phyloP scores from a whole-genome alignment of 2,888 invertebrate genomes.

The Agrotis clavis region DNA sequence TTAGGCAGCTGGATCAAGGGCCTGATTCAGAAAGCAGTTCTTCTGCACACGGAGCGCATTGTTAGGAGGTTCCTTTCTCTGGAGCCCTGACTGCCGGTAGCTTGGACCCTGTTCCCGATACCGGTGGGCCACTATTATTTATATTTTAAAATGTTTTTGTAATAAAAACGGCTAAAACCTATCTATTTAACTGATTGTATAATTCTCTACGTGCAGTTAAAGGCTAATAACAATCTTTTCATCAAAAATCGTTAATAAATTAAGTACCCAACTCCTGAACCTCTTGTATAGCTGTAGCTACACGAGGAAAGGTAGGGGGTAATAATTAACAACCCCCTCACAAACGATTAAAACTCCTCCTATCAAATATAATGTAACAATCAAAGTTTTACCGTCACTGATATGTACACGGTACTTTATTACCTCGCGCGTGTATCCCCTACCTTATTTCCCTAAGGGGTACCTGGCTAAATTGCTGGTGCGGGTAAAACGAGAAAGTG shows the following conservation, averaged over 20 bases:
- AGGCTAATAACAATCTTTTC: background rate
- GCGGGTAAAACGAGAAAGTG: background rate
- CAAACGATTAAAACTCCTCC: slow-evolving; percentile 54
- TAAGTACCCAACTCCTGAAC: background rate
- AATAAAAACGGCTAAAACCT: too few relatives aligned
- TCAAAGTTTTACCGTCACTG: slow-evolving; percentile 56
- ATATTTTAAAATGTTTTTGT: too few relatives aligned
- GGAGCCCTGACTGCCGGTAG: too few relatives aligned
- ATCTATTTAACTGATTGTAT: too few relatives aligned
- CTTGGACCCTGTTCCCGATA: too few relatives aligned
- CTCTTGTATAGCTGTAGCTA: slow-evolving; percentile 5
- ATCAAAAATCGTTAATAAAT: background rate
- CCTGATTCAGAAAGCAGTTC: too few relatives aligned
- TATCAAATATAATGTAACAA: slow-evolving; percentile 60
- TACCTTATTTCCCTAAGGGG: slow-evolving; percentile 36
- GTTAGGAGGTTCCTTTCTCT: too few relatives aligned
- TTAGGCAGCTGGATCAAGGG: too few relatives aligned
- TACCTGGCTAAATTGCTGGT: slow-evolving; percentile 40
- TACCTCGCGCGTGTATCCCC: slow-evolving; percentile 22
- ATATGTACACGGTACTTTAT: slow-evolving; percentile 22
- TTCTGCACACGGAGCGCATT: too few relatives aligned
- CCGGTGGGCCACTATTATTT: too few relatives aligned
- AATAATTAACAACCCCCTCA: slow-evolving; percentile 27
- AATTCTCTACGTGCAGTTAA: background rate
- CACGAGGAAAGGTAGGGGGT: slow-evolving; percentile 14